Conservation (phyloP, 2,797 vertebrate species). For the Sebastes matsubarae region DNA sequence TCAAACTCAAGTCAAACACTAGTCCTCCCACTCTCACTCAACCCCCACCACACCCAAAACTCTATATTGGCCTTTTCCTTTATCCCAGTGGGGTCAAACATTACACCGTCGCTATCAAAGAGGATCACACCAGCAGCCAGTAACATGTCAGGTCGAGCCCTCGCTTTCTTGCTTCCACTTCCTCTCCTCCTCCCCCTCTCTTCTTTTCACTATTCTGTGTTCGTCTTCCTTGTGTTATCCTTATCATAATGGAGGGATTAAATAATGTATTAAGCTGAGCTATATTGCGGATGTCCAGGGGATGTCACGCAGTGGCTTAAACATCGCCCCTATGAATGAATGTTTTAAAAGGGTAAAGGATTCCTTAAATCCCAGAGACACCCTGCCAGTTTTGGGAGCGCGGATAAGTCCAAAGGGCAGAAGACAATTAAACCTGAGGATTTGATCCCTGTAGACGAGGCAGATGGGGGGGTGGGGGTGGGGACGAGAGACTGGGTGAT, state of each 20-base stretch:
- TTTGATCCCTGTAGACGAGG: conserved; percentile 36
- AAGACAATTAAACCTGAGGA: conserved; percentile 61
- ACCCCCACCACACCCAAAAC: neutral
- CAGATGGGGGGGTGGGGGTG: neutral
- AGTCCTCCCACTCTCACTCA: conserved; percentile 7
- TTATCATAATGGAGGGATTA: conserved; percentile 61
- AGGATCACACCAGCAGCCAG: conserved; percentile 10
- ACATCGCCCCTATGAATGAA: conserved; percentile 38
- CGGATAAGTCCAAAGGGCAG: conserved; percentile 39
- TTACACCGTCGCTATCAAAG: conserved; percentile 38
- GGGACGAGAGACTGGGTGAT: neutral
- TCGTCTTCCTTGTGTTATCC: conserved; percentile 27
- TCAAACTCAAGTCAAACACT: conserved; percentile 36
- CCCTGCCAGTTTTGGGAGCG: conserved; percentile 16
- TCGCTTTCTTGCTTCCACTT: conserved; percentile 10
- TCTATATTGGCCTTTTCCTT: neutral
- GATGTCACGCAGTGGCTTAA: conserved; percentile 48
- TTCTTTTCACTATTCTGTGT: neutral
- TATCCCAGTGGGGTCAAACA: conserved; percentile 42
- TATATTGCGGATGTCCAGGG: conserved; percentile 32
- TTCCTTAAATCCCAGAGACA: conserved; percentile 46
- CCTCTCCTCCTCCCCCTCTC: neutral
- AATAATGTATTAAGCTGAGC: conserved; percentile 57
- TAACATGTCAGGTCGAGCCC: conserved; percentile 26
- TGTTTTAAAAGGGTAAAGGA: conserved; percentile 44